A percentile compares a stretch with the other conserved stretches of the same genome.
Evolutionary conservation across 1,140 invertebrate species (phyloP).

Genomic region (Bicyclus anynana): DNA sequence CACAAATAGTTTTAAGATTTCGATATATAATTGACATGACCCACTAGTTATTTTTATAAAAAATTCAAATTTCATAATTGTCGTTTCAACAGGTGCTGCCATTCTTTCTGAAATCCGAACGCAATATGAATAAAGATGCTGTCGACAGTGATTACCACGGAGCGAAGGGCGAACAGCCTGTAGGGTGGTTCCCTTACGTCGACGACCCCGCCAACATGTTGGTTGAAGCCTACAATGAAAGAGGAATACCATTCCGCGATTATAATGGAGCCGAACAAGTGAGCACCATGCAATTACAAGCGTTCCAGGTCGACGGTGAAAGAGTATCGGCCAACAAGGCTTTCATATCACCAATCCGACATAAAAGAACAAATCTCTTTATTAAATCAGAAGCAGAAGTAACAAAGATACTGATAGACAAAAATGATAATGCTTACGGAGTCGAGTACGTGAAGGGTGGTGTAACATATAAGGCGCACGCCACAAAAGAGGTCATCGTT

Average conservation of each 20-base stretch:
- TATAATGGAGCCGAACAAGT: slow-evolving; percentile 76
- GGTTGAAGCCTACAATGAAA: slow-evolving; percentile 78
- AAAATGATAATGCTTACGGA: slow-evolving; percentile 69
- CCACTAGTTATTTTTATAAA: too few relatives aligned
- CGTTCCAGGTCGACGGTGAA: slow-evolving; percentile 77
- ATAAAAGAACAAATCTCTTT: slow-evolving; percentile 82
- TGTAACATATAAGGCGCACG: slow-evolving; percentile 62
- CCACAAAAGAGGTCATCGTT: slow-evolving; percentile 80
- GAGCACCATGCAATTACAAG: slow-evolving; percentile 78
- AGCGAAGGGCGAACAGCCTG: slow-evolving; percentile 77
- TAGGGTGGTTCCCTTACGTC: slow-evolving; percentile 79
- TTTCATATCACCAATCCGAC: slow-evolving; percentile 83
- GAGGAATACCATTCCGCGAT: slow-evolving; percentile 75
- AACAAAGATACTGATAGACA: slow-evolving; percentile 82
- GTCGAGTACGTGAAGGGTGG: slow-evolving; percentile 76
- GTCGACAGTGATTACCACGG: slow-evolving; percentile 76
- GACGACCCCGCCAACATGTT: slow-evolving; percentile 78
- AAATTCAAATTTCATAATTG: too few relatives aligned
- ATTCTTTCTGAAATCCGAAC: slow-evolving; percentile 89
- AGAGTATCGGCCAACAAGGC: slow-evolving; percentile 85
- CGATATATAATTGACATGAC: too few relatives aligned
- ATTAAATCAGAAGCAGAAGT: slow-evolving; percentile 83
- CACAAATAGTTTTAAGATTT: too few relatives aligned
- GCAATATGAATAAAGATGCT: slow-evolving; percentile 75
- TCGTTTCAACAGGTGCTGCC: slow-evolving; percentile 80